Evolutionary conservation across 1,140 invertebrate species (phyloP).

Genomic region (Fopius arisanus): DNA sequence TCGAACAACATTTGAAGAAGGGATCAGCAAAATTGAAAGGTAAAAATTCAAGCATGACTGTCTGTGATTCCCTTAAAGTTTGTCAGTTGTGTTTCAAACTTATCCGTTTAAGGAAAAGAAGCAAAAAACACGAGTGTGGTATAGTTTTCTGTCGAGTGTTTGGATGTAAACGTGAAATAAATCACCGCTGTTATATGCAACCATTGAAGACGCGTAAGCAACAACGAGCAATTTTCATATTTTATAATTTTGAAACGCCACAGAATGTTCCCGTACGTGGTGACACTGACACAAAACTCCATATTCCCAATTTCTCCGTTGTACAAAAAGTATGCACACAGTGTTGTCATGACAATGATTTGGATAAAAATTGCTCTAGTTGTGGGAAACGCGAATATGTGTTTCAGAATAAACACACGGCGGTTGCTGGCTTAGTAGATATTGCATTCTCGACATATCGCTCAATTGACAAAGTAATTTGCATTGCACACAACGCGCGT

Average conservation of each 20-base stretch:
- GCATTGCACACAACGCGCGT: conserved; percentile 41
- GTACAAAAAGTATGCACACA: not conserved
- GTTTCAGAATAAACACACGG: not conserved
- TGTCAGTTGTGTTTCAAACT: not conserved
- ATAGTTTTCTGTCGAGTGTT: not conserved
- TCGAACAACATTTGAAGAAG: not conserved
- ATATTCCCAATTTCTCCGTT: not conserved
- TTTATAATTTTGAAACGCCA: not conserved
- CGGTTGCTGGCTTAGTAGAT: not conserved
- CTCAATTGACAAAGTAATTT: conserved; percentile 6
- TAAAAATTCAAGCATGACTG: not conserved
- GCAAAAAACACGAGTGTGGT: not conserved
- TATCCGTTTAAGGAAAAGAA: not conserved
- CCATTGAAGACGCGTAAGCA: not conserved
- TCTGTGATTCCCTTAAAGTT: not conserved
- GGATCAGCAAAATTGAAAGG: not conserved
- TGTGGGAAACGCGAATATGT: not conserved
- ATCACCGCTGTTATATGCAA: not conserved
- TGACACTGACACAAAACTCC: not conserved
- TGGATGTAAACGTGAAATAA: not conserved
- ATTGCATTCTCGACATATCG: not conserved
- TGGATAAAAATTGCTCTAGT: not conserved
- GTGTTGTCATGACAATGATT: not conserved
- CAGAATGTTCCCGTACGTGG: not conserved
- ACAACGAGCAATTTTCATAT: not conserved